phyloP scores from a whole-genome alignment of 2,888 invertebrate species.

The Acanthacorydalis orientalis region DNA sequence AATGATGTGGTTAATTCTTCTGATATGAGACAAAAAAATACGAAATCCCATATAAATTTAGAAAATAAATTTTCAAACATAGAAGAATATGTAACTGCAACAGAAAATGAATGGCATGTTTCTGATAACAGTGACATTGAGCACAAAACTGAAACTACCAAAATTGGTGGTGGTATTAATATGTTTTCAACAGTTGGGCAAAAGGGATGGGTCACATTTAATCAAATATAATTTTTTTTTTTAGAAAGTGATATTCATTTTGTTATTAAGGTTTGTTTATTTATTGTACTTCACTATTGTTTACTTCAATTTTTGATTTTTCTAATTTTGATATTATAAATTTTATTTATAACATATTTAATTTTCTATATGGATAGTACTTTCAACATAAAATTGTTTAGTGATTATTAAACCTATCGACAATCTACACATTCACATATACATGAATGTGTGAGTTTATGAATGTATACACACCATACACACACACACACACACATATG shows the following conservation, averaged over 20 bases:
- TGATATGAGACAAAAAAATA: too few species aligned
- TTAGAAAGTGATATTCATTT: conserved; percentile 10
- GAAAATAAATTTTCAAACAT: background rate
- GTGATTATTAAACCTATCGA: too few species aligned
- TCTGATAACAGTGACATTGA: background rate
- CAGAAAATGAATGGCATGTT: background rate
- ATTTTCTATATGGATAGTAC: too few species aligned
- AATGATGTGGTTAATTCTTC: conserved; percentile 5
- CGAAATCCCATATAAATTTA: too few species aligned
- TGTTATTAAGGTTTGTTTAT: conserved; percentile 1
- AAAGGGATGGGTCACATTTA: conserved; percentile 27
- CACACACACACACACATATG: too few species aligned
- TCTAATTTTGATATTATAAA: too few species aligned
- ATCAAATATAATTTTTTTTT: conserved; percentile 25
- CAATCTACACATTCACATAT: too few species aligned
- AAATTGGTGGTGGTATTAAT: background rate
- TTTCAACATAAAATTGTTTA: too few species aligned
- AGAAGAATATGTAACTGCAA: background rate
- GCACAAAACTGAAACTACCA: background rate
- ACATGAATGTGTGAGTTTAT: too few species aligned
- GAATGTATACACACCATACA: too few species aligned
- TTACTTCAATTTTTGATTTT: conserved; percentile 7
- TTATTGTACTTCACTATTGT: background rate
- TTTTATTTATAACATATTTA: too few species aligned
- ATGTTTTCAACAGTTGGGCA: too few species aligned